These are phyloP conservation scores for Spermophilus dauricus DNA, from an alignment of 2,113 vertebrate genomes.

Conservation along the genomic window DNA sequence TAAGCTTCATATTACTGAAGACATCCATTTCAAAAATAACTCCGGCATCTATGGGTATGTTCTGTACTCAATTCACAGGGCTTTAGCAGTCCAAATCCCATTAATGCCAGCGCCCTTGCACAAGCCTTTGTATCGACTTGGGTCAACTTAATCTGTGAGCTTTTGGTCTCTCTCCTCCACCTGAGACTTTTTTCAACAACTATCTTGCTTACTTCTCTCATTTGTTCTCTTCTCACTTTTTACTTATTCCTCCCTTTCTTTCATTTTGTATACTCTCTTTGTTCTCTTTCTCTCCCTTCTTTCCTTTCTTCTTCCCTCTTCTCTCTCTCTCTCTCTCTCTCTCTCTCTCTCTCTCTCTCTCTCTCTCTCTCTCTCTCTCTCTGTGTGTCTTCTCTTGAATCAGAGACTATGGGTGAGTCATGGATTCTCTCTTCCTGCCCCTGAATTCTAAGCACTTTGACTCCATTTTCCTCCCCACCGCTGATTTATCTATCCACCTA, in stretches of 20 bases:
- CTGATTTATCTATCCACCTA: not conserved
- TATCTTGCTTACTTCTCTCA: not conserved
- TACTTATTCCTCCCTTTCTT: not conserved
- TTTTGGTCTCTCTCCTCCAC: not conserved
- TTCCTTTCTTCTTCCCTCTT: no score
- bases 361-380: no score
- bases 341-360: no score
- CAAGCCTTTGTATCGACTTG: conserved; percentile 80
- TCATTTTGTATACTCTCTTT: not conserved
- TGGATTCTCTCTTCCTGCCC: not conserved
- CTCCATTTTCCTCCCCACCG: not conserved
- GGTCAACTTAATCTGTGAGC: conserved; percentile 57
- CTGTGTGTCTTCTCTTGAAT: not conserved
- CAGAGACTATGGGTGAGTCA: not conserved
- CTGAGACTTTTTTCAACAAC: not conserved
- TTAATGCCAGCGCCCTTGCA: conserved; percentile 81
- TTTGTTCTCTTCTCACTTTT: not conserved
- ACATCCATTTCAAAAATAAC: conserved; percentile 51
- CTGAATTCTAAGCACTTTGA: not conserved
- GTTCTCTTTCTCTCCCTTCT: accelerated
- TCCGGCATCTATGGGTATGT: not conserved
- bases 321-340: no score
- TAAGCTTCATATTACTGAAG: conserved; percentile 49
- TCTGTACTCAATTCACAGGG: conserved; percentile 80
- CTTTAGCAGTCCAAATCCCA: conserved; percentile 83